These are phyloP conservation scores for Habropoda laboriosa DNA, from an alignment of 1,140 invertebrate species.

Conservation along the genomic window DNA sequence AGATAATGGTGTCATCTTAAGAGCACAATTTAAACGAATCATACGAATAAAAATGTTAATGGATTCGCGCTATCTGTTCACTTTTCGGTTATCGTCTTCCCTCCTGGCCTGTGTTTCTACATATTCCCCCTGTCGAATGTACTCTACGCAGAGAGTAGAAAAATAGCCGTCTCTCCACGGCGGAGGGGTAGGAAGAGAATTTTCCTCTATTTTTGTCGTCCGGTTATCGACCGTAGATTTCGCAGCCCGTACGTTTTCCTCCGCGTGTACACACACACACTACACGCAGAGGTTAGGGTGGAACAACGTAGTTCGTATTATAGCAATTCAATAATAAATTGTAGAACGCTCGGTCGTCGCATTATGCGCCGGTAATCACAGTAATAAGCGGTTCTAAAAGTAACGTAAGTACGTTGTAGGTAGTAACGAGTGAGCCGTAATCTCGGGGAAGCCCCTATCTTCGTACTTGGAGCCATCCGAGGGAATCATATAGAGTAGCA, in stretches of 20 bases:
- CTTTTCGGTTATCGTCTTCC: not conserved
- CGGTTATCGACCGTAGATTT: constrained; percentile 5
- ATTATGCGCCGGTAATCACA: constrained; percentile 77
- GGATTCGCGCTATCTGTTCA: not conserved
- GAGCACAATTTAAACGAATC: not conserved
- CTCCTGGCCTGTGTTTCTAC: no score
- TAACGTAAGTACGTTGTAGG: constrained; percentile 77
- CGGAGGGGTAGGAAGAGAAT: not conserved
- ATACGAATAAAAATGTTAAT: constrained; percentile 12
- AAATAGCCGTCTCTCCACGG: no score
- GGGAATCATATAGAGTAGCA: constrained; percentile 25
- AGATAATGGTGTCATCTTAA: constrained; percentile 26
- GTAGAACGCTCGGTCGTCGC: constrained; percentile 72
- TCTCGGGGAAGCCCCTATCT: constrained; percentile 60
- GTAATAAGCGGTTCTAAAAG: constrained; percentile 79
- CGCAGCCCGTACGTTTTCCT: constrained; percentile 50
- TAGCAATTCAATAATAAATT: constrained; percentile 79
- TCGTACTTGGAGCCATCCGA: constrained; percentile 22
- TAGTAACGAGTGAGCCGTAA: constrained; percentile 76
- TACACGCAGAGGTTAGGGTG: no score
- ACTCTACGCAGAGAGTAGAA: not conserved
- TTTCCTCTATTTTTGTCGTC: not conserved
- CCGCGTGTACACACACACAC: constrained; percentile 33
- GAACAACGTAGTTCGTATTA: constrained; percentile 63
- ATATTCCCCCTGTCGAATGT: not conserved